These are phyloP conservation scores for Acromyrmex heyeri DNA, from an alignment of 1,140 invertebrate genomes.

Conservation along the genomic window DNA sequence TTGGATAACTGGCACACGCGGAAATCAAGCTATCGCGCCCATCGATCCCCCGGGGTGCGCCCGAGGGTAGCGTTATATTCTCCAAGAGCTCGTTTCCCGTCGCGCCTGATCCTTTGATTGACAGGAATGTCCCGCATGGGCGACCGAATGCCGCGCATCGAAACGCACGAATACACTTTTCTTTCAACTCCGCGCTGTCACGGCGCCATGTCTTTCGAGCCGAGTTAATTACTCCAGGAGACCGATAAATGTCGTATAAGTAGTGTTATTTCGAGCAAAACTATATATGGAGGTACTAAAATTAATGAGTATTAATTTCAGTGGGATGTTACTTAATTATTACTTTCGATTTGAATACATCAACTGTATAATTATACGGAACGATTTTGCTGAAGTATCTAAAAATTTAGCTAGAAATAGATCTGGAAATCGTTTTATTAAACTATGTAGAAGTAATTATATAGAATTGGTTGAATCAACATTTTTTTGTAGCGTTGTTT, in stretches of 20 bases:
- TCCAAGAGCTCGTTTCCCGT: neutral
- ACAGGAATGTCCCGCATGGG: conserved; percentile 45
- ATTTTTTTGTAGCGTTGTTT: too few species aligned
- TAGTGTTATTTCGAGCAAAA: neutral
- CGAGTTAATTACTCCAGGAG: neutral
- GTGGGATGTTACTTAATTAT: neutral
- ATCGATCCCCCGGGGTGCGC: conserved; percentile 66
- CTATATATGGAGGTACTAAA: neutral
- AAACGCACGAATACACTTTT: conserved; percentile 8
- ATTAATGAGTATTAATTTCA: neutral
- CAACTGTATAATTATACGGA: neutral
- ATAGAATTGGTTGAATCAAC: too few species aligned
- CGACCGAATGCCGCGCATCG: conserved; percentile 5
- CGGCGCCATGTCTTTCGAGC: neutral
- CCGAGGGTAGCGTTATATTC: conserved; percentile 57
- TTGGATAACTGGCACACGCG: conserved; percentile 78
- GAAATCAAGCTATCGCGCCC: conserved; percentile 68
- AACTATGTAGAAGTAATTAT: too few species aligned
- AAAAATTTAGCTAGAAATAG: too few species aligned
- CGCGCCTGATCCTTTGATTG: conserved; percentile 9
- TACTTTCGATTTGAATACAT: conserved; percentile 18
- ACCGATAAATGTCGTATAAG: neutral
- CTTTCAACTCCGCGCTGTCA: neutral
- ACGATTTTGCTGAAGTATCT: too few species aligned
- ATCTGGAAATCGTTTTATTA: too few species aligned